Conservation (phyloP, 37 sponge, comb jelly and placozoan species). For the Dysidea cf. avara region DNA sequence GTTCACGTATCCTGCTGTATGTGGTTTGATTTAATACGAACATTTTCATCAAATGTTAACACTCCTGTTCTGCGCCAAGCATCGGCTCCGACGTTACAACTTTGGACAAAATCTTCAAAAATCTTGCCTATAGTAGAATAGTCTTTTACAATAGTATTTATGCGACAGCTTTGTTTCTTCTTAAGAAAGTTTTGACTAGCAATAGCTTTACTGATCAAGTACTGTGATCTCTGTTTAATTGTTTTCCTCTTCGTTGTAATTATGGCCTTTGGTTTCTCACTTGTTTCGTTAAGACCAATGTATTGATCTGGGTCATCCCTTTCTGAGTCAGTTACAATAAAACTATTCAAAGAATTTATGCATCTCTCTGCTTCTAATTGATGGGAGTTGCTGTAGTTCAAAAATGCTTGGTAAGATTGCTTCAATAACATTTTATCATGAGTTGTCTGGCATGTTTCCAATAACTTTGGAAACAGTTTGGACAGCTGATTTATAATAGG, state of each 20-base stretch:
- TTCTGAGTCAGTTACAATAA: slow-evolving; percentile 27
- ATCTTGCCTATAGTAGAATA: slow-evolving; percentile 17
- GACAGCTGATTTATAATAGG: not conserved
- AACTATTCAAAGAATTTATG: slow-evolving; percentile 19
- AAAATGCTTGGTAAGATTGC: slow-evolving; percentile 20
- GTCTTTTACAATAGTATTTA: slow-evolving; percentile 12
- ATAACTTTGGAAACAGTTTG: not conserved
- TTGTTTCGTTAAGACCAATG: not conserved
- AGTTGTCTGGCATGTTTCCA: not conserved
- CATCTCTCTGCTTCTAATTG: not conserved
- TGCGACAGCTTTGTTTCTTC: too few relatives aligned
- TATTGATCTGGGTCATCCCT: slow-evolving; percentile 21
- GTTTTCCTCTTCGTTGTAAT: not conserved
- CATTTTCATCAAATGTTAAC: slow-evolving; percentile 41
- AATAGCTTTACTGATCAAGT: not conserved
- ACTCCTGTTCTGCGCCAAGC: slow-evolving; percentile 44
- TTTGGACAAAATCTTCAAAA: slow-evolving; percentile 32
- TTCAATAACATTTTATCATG: not conserved
- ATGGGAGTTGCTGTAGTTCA: not conserved
- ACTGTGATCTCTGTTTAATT: not conserved
- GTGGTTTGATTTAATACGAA: slow-evolving; percentile 12
- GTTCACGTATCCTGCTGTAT: slow-evolving; percentile 9
- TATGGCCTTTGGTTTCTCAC: not conserved
- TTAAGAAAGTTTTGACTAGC: too few relatives aligned
- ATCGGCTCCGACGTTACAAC: slow-evolving; percentile 29